These are phyloP conservation scores for Aethes cnicana DNA, from an alignment of 2,888 invertebrate genomes.

Conservation along the genomic window DNA sequence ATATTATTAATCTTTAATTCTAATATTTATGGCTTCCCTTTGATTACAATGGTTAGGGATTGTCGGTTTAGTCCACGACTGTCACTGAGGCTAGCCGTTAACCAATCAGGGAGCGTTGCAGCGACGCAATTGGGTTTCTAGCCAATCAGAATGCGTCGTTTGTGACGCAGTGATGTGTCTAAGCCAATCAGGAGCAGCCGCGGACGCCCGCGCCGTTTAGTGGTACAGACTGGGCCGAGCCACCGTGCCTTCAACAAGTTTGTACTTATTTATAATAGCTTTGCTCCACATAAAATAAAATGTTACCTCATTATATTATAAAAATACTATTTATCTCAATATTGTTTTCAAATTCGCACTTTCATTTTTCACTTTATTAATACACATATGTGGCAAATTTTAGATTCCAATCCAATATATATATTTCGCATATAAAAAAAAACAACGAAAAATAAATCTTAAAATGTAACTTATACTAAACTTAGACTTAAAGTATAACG, in stretches of 20 bases:
- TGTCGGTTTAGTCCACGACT: slow-evolving; percentile 15
- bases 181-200: slow-evolving; percentile 11
- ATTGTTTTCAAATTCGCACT: slow-evolving; percentile 68
- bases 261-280: slow-evolving; percentile 72
- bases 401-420: slow-evolving; percentile 26
- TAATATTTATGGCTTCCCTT: slow-evolving; percentile 76
- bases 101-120: not conserved
- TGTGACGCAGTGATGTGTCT: not conserved
- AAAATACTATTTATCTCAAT: slow-evolving; percentile 72
- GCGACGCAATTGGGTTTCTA: not conserved
- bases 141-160: not conserved
- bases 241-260: slow-evolving; percentile 60
- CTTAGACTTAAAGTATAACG: slow-evolving; percentile 46
- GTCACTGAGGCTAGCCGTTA: not conserved
- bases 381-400: slow-evolving; percentile 27
- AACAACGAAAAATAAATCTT: slow-evolving; percentile 45
- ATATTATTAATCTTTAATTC: slow-evolving; percentile 79
- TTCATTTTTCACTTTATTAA: slow-evolving; percentile 41
- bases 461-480: slow-evolving; percentile 47
- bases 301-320: slow-evolving; percentile 64
- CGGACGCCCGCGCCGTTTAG: slow-evolving; percentile 45
- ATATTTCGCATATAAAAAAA: slow-evolving; percentile 37
- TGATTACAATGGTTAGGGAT: slow-evolving; percentile 46
- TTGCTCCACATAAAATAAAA: slow-evolving; percentile 58
- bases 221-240: slow-evolving; percentile 67